These are phyloP conservation scores for Clistopyga incitator DNA, from an alignment of 2,888 invertebrate species.

Conservation along the genomic window DNA sequence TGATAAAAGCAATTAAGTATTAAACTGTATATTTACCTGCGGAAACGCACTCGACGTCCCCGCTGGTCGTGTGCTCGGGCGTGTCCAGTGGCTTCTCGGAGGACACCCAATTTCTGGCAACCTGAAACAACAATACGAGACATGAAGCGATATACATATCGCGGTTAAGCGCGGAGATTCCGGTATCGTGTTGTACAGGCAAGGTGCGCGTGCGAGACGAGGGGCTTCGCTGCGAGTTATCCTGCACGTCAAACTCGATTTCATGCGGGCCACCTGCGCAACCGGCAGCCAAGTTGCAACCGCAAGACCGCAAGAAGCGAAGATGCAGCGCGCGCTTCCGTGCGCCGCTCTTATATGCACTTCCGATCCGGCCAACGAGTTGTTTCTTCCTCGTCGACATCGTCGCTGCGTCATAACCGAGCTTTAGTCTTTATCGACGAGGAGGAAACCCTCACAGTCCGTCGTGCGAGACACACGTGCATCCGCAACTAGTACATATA, in stretches of 20 bases:
- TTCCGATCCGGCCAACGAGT: slow-evolving; percentile 59
- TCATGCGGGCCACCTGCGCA: slow-evolving; percentile 65
- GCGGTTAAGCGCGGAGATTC: slow-evolving; percentile 24
- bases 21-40: slow-evolving; percentile 84
- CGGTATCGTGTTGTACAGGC: slow-evolving; percentile 29
- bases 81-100: slow-evolving; percentile 86
- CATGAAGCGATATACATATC: slow-evolving; percentile 38
- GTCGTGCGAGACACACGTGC: slow-evolving; percentile 31
- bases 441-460: slow-evolving; percentile 19
- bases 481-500: slow-evolving; percentile 24
- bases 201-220: slow-evolving; percentile 18
- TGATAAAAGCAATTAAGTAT: too few relatives aligned
- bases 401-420: slow-evolving; percentile 8
- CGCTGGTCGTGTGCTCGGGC: slow-evolving; percentile 84
- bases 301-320: slow-evolving; percentile 75
- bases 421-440: slow-evolving; percentile 8
- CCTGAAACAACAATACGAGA: slow-evolving; percentile 78
- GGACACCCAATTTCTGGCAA: slow-evolving; percentile 88
- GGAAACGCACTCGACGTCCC: slow-evolving; percentile 87
- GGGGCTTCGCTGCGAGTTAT: slow-evolving; percentile 58
- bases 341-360: slow-evolving; percentile 41
- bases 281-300: slow-evolving; percentile 75
- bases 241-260: slow-evolving; percentile 33
- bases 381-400: slow-evolving; percentile 22
- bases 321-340: slow-evolving; percentile 73